Conservation (phyloP, 2,797 vertebrate species). For the Ctenopoma kingsleyae region DNA sequence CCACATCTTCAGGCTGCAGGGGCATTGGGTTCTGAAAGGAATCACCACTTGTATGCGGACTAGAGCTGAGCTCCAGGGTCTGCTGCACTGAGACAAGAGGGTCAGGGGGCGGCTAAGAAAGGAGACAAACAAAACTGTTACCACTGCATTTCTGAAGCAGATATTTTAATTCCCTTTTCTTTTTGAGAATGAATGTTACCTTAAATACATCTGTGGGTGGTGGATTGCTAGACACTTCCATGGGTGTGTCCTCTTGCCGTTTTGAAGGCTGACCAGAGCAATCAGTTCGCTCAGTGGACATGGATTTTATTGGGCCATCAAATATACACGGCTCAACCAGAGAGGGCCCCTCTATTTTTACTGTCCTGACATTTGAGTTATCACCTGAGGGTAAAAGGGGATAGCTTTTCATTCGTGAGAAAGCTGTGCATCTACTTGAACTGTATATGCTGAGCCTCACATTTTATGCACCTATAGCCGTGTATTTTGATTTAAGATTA, state of each 20-base stretch:
- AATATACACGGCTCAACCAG: constrained; percentile 93
- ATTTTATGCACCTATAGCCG: background rate
- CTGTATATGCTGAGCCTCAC: background rate
- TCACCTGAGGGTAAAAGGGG: constrained; percentile 72
- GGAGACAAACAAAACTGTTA: constrained; percentile 31
- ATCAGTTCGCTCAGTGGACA: constrained; percentile 83
- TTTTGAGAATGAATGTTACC: constrained; percentile 63
- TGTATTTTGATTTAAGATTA: background rate
- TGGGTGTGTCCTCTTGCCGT: constrained; percentile 94
- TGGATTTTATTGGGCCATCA: constrained; percentile 92
- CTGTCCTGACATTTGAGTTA: constrained; percentile 85
- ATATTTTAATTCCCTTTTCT: background rate
- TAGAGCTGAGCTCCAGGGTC: constrained; percentile 88
- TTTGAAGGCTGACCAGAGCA: constrained; percentile 86
- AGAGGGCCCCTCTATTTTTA: constrained; percentile 94
- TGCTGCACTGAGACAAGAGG: constrained; percentile 90
- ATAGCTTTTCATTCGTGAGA: background rate
- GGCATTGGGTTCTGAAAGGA: constrained; percentile 91
- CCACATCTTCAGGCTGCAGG: constrained; percentile 89
- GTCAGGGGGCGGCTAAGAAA: constrained; percentile 82
- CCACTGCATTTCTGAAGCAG: background rate
- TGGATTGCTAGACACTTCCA: constrained; percentile 94
- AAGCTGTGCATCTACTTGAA: background rate
- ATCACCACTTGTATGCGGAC: constrained; percentile 83
- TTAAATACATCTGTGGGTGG: constrained; percentile 88